These are phyloP conservation scores for Mermis nigrescens DNA, from an alignment of 2,888 invertebrate genomes.

Conservation along the genomic window DNA sequence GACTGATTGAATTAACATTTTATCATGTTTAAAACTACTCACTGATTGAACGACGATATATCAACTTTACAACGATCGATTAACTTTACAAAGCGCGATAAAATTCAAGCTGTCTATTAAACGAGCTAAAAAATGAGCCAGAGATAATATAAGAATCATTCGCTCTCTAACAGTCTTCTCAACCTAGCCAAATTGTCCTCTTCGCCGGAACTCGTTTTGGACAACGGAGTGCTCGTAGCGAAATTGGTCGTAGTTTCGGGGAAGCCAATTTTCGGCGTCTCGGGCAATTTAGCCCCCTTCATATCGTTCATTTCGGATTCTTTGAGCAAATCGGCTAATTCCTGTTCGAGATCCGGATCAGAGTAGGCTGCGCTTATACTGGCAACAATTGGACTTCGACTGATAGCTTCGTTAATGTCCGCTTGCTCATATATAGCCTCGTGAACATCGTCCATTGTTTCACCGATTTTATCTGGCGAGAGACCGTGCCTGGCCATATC, in stretches of 20 bases:
- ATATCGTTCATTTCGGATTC: neutral
- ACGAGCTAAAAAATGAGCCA: too few relatives aligned
- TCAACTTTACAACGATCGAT: too few relatives aligned
- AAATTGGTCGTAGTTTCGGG: too few relatives aligned
- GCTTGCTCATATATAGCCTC: neutral
- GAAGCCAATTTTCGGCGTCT: too few relatives aligned
- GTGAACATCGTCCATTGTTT: slow-evolving; percentile 12
- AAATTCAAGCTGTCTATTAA: too few relatives aligned
- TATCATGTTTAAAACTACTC: too few relatives aligned
- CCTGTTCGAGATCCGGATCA: neutral
- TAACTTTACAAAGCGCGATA: too few relatives aligned
- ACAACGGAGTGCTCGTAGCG: neutral
- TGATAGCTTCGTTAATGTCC: neutral
- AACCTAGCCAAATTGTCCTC: neutral
- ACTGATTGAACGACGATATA: too few relatives aligned
- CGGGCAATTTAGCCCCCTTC: too few relatives aligned
- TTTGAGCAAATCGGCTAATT: neutral
- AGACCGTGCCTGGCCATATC: slow-evolving; percentile 3
- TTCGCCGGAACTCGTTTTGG: neutral
- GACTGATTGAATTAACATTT: too few relatives aligned
- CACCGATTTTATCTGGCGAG: slow-evolving; percentile 1
- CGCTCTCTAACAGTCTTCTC: neutral
- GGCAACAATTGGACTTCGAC: neutral
- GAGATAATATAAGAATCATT: too few relatives aligned
- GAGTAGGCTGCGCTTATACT: neutral